These are phyloP conservation scores for Hybos culiciformis DNA, from an alignment of 2,888 invertebrate genomes.

Conservation along the genomic window DNA sequence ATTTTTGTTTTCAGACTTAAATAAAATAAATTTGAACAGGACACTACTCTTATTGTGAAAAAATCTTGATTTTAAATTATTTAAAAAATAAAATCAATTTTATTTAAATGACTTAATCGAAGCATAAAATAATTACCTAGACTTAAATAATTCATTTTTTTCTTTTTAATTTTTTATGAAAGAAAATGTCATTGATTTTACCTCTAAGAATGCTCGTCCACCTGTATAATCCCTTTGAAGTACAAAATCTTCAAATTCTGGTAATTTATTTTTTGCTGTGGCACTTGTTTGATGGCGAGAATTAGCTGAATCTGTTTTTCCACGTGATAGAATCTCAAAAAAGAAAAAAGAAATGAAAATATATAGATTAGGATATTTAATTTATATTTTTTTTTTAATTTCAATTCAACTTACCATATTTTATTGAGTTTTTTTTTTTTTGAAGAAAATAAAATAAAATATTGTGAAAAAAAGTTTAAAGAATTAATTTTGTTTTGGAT, in stretches of 20 bases:
- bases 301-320: slow-evolving; percentile 57
- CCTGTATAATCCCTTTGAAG: slow-evolving; percentile 86
- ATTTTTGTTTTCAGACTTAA: background rate
- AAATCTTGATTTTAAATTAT: background rate
- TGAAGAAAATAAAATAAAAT: no score
- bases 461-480: no score
- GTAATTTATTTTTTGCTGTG: slow-evolving; percentile 40
- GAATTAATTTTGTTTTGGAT: no score
- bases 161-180: no score
- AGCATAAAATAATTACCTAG: no score
- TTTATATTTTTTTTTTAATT: background rate
- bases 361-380: no score
- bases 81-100: background rate
- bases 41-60: background rate
- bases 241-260: slow-evolving; percentile 81
- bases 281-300: slow-evolving; percentile 23
- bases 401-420: background rate
- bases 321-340: slow-evolving; percentile 63
- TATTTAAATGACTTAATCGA: no score
- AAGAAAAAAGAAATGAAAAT: background rate
- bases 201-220: slow-evolving; percentile 84
- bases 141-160: no score
- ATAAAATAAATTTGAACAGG: background rate
- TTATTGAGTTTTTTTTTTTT: no score
- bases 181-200: slow-evolving; percentile 26